Conservation (phyloP, 2,888 invertebrate genomes). For the Eupeodes luniger region DNA sequence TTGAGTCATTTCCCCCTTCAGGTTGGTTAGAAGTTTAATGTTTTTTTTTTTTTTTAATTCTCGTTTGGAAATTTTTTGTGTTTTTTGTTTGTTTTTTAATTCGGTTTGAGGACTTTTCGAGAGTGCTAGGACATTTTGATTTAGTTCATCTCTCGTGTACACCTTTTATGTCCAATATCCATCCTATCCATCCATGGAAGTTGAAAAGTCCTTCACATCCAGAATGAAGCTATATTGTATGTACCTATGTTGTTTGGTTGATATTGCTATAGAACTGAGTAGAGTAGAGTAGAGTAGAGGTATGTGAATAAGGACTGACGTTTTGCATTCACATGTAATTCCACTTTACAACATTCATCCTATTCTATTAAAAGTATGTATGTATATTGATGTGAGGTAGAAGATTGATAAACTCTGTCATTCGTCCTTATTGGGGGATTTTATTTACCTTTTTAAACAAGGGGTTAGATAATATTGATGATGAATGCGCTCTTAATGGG, state of each 20-base stretch:
- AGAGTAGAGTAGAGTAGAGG: not conserved
- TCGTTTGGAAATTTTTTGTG: constrained; percentile 10
- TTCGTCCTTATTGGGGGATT: constrained; percentile 56
- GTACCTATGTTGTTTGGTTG: too few species aligned
- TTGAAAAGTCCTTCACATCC: constrained; percentile 62
- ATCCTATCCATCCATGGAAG: constrained; percentile 52
- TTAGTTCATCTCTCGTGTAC: constrained; percentile 60
- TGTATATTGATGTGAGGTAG: too few species aligned
- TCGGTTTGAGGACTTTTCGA: constrained; percentile 26
- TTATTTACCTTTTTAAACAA: constrained; percentile 68
- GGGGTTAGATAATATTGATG: constrained; percentile 70
- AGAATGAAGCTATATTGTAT: not conserved
- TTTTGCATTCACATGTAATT: constrained; percentile 62
- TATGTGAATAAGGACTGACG: constrained; percentile 35
- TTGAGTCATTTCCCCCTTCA: constrained; percentile 38
- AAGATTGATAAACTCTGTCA: constrained; percentile 26
- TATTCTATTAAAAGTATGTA: not conserved
- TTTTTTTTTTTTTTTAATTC: not conserved
- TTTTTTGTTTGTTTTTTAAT: constrained; percentile 18
- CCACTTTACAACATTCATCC: constrained; percentile 54
- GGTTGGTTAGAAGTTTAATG: constrained; percentile 32
- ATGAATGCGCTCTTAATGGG: constrained; percentile 53
- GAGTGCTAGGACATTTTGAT: constrained; percentile 72
- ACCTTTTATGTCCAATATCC: constrained; percentile 1
- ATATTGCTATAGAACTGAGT: too few species aligned